Base-by-base conservation (phyloP, 2,113 vertebrate species). In the Desmodus rotundus region DNA sequence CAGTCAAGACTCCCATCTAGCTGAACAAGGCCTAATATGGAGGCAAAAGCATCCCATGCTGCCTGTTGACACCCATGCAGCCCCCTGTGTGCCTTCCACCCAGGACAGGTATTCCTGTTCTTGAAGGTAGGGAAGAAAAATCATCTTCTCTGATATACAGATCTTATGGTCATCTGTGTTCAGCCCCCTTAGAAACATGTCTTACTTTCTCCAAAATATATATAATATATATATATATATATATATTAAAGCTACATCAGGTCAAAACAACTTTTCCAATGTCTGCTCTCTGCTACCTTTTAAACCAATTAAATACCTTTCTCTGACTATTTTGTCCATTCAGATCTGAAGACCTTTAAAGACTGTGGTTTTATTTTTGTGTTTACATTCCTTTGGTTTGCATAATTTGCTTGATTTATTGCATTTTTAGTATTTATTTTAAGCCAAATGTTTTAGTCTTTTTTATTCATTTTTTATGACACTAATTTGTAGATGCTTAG, bases 351-450 rank as follows among this genome's bases (percentile, higher is more conserved):
- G 97, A 98, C 96, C 95, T 96, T 97, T 98, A 97, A 98, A 94
- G 98, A 97, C 97, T 95, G 94, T 97, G 94, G 94, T 96, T 98
- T 97, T 96, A 80, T 96, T 98, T 97, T 97, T 98, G 97, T 98
- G 98, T 98, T 99, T 99, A 98, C 98, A 70, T 97, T 94, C 96
- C 89, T 98, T 98, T 95, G 80, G 98, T 98, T 98, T 96, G 96
- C 97, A 97, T 98, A 97, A 96, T 98, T 97, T 93, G 98, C 98
- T 98, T 98, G 97, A 96, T 98, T 98, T 97, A 97, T 97, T 98
- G 97, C 97, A 93, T 98, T 97, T 87, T 98, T 98, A 98, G 98
- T 99, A 99, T 99, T 99, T 99, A 99, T 99, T 99, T 99, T 98
- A 97, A 98, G 98, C 98, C 98, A 98, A 98, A 98, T 99, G 97